Evolutionary conservation across 2,113 vertebrate genomes (phyloP).

Genomic region (Ctenodactylus gundi): DNA sequence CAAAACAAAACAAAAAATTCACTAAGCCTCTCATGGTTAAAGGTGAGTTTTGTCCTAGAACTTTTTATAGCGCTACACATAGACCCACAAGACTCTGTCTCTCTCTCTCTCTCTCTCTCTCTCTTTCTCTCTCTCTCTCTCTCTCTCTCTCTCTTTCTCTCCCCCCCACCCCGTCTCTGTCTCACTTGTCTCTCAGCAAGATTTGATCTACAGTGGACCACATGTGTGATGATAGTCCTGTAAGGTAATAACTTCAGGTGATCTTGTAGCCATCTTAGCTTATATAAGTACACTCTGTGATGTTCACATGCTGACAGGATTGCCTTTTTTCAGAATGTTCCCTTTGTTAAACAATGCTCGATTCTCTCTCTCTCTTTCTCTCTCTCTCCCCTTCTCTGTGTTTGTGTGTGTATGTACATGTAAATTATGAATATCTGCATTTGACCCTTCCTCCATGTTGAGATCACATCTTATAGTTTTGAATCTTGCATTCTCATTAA

Average conservation of each 20-base stretch:
- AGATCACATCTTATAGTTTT: neutral
- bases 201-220: too few species aligned
- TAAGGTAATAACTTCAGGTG: neutral
- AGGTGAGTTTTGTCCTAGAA: neutral
- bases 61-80: neutral
- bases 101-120: too few species aligned
- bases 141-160: too few species aligned
- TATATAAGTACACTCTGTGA: too few species aligned
- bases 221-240: accelerated
- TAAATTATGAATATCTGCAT: neutral
- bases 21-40: neutral
- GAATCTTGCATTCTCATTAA: neutral
- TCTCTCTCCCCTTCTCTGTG: neutral
- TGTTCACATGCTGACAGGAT: neutral
- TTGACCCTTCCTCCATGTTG: neutral
- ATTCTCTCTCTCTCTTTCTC: neutral
- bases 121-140: too few species aligned
- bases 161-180: too few species aligned
- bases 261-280: neutral
- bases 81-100: neutral
- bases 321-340: neutral
- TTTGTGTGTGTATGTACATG: neutral
- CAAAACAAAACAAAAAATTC: neutral
- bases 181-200: neutral
- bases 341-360: neutral